Percentiles rank a stretch among this genome's conserved stretches.
Conservation (phyloP, 2,888 invertebrate species). For the Andrena praecox region DNA sequence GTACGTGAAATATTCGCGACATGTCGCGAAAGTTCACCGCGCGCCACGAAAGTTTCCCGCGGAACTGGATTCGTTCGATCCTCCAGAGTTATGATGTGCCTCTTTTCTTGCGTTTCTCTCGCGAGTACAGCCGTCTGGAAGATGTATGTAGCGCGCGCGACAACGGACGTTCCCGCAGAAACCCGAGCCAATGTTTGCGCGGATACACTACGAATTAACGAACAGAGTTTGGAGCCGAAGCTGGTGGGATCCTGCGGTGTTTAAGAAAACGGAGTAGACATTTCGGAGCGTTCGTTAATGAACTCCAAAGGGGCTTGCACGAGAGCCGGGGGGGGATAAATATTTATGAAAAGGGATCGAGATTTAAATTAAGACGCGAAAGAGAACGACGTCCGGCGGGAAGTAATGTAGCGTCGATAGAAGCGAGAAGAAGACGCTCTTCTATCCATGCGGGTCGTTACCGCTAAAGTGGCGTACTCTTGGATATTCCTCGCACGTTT, state of each 20-base stretch:
- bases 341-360: slow-evolving; percentile 8
- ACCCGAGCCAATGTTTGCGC: not conserved
- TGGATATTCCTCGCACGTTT: slow-evolving; percentile 70
- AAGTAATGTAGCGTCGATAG: slow-evolving; percentile 51
- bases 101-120: slow-evolving; percentile 15
- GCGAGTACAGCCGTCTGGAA: not conserved
- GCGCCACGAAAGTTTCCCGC: slow-evolving; percentile 37
- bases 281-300: not conserved
- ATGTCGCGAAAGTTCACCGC: slow-evolving; percentile 51
- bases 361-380: slow-evolving; percentile 19
- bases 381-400: not conserved
- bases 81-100: slow-evolving; percentile 40
- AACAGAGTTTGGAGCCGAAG: not conserved
- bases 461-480: slow-evolving; percentile 49
- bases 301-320: not conserved
- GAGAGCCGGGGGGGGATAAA: not conserved
- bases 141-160: slow-evolving; percentile 7
- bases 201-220: no score
- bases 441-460: slow-evolving; percentile 53
- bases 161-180: not conserved
- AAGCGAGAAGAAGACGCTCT: slow-evolving; percentile 18
- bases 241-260: no score
- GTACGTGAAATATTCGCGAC: slow-evolving; percentile 61
- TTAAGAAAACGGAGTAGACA: not conserved
- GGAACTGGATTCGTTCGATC: slow-evolving; percentile 60